Evolutionary conservation across 2,113 vertebrate genomes (phyloP).

Genomic region (Mustela nigripes): DNA sequence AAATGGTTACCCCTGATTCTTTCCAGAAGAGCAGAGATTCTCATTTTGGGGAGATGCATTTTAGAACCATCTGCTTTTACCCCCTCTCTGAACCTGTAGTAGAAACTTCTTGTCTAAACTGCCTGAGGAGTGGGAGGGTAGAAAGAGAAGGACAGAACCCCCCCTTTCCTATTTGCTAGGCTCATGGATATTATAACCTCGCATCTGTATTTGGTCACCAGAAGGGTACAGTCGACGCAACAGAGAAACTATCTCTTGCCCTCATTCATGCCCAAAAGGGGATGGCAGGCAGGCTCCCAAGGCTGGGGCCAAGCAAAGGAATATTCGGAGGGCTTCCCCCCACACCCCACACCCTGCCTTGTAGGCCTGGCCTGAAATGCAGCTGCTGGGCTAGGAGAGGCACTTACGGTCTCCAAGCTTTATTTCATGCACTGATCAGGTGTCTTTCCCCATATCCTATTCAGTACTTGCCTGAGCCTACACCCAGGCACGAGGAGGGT

Average conservation of each 20-base stretch:
- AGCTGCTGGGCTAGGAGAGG: neutral
- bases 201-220: neutral
- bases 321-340: neutral
- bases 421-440: neutral
- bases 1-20: neutral
- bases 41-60: neutral
- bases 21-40: slow-evolving; percentile 5
- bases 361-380: slow-evolving; percentile 42
- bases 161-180: neutral
- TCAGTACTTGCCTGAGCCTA: slow-evolving; percentile 74
- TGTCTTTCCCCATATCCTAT: slow-evolving; percentile 10
- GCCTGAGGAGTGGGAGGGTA: neutral
- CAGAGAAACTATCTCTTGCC: neutral
- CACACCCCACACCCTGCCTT: neutral
- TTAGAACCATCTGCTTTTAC: neutral
- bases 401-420: neutral
- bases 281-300: neutral
- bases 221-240: neutral
- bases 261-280: neutral
- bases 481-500: slow-evolving; percentile 55
- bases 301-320: neutral
- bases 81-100: neutral
- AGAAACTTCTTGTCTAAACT: slow-evolving; percentile 17
- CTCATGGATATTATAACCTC: neutral
- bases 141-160: neutral